These are phyloP conservation scores for Montipora efflorescens DNA, from an alignment of 64 coral and sea anemone species.

Conservation along the genomic window DNA sequence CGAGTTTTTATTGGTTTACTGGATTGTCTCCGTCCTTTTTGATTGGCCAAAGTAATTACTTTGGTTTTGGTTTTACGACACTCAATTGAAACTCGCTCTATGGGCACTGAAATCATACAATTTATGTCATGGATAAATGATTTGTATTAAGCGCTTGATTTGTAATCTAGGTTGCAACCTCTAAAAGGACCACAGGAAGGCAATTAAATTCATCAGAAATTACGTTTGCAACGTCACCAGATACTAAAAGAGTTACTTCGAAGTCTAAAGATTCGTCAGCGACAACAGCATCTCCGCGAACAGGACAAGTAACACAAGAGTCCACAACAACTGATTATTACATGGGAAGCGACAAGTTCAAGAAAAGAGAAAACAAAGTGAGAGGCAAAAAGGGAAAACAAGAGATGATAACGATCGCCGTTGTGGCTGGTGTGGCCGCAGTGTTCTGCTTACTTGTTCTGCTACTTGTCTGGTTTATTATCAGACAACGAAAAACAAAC, in stretches of 20 bases:
- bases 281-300: neutral
- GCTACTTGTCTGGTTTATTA: constrained; percentile 21
- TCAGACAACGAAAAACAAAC: constrained; percentile 7
- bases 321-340: neutral
- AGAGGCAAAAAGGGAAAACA: neutral
- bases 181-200: neutral
- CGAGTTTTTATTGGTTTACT: no score
- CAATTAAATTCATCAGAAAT: neutral
- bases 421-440: neutral
- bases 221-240: neutral
- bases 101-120: no score
- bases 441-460: constrained; percentile 17
- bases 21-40: no score
- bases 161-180: neutral
- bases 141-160: neutral
- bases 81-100: no score
- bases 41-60: no score
- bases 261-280: neutral
- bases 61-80: no score
- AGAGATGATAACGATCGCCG: neutral
- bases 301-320: neutral
- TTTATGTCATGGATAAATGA: no score
- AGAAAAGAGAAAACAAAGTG: neutral
- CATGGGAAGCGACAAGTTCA: neutral
- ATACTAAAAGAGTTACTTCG: neutral